Base-by-base conservation (phyloP, 2,113 vertebrate genomes). In the Heterochromis multidens region DNA sequence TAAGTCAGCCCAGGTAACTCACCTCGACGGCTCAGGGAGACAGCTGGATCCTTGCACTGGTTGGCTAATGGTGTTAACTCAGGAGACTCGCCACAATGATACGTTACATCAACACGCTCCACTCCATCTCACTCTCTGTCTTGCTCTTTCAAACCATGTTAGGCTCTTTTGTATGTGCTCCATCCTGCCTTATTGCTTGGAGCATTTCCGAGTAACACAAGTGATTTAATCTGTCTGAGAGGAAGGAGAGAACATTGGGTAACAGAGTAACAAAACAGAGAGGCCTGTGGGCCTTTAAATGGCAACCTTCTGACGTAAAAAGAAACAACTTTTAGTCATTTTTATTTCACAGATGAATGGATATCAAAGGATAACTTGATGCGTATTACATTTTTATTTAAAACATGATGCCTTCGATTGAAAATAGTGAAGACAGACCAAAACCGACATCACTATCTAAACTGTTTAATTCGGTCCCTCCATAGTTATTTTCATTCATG, bases 1-100 rank as follows among this genome's bases (percentile, higher is more conserved):
- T 94, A 94, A 94, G 91, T 92, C 91, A 90, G 92, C 87, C 93
- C 91, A 93, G 93, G 91, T 92, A 93, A 95, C 90, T 94, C 93
- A 93, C 94, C 94, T 94, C 70, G 52, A 83, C 37, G 52, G 79
- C 86, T 90, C 81, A 59, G 33, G 31, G 84, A 86, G 92, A 84
- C 95, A 93, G 92, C 88, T 91, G 93, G 90, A 89, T 85, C 61
- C 78, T 90, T 46, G 54, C 82, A 12, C 40, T 63, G 63, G 62
- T 54, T 46, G 83, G 76, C 84, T 95, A 94, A 95, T 92, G 77
- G 89, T 88, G 93, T 94, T 94, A 93, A 94, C 83, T 92, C 87
- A 83, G 83, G 74, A 90, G 86, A 87, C 89, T 91, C 77, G 35
- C 85, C 91, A 92, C 87, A 91, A 87, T 89, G 85, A 92, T 90